Percentiles rank a stretch among this genome's conserved stretches.
These are phyloP conservation scores for Panagrolaimus sp. DNA, from an alignment of 1,140 invertebrate genomes.

Conservation along the genomic window DNA sequence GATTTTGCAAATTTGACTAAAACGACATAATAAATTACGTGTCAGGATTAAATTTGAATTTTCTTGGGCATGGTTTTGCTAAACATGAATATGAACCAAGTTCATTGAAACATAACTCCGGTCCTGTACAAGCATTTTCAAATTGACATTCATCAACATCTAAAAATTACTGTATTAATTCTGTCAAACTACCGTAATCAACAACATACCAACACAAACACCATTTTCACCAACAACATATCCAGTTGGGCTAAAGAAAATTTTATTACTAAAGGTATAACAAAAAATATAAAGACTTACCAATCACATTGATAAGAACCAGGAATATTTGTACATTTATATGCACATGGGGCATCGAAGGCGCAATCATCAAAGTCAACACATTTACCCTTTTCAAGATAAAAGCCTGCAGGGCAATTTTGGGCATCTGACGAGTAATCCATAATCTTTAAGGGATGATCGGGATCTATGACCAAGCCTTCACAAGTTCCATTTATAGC, in stretches of 20 bases:
- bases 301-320: slow-evolving; percentile 44
- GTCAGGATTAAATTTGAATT: slow-evolving; percentile 36
- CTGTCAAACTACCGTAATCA: too few species aligned
- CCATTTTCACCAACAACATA: slow-evolving; percentile 2
- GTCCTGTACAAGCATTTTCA: slow-evolving; percentile 32
- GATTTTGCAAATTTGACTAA: too few species aligned
- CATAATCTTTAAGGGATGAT: slow-evolving; percentile 5
- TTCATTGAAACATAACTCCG: slow-evolving; percentile 47
- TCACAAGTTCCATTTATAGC: slow-evolving; percentile 25
- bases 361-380: slow-evolving; percentile 51
- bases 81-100: slow-evolving; percentile 48
- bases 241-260: background rate
- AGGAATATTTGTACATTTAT: slow-evolving; percentile 42
- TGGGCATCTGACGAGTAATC: background rate
- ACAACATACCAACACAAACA: background rate
- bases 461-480: slow-evolving; percentile 5
- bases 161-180: background rate
- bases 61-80: slow-evolving; percentile 41
- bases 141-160: slow-evolving; percentile 50
- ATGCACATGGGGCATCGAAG: slow-evolving; percentile 47
- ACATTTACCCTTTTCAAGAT: slow-evolving; percentile 21
- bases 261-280: too few species aligned
- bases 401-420: slow-evolving; percentile 16
- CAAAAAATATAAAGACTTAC: too few species aligned
- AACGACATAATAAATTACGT: slow-evolving; percentile 19